Base-by-base conservation (phyloP, 2,113 vertebrate genomes). In the Ammospiza caudacuta region DNA sequence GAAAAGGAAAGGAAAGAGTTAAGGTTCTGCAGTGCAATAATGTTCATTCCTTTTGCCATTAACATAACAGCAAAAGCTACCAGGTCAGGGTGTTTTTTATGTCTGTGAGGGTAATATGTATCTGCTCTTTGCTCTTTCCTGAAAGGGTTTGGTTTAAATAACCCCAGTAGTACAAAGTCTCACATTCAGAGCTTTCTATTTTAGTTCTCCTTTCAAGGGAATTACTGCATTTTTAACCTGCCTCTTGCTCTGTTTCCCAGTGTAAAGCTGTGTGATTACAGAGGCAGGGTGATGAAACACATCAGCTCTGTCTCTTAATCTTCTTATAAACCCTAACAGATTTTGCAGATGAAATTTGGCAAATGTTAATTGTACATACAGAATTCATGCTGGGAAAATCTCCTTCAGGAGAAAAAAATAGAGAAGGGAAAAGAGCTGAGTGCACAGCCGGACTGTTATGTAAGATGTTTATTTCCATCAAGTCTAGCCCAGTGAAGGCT, bases 391-490 rank as follows among this genome's bases (percentile, higher is more conserved):
- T 97, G 95, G 92, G 97, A 97, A 98, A 97, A 97, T 97, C 91
- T 98, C 87, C 90, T 97, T 95, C 91, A 83, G 84, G 64, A 14
- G 13, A n/a, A 84, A 80, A 68, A 80, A 51, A 49, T 1, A 54
- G 41, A 62, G 18, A 70, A 29, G 35, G 59, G 59, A 62, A 90
- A 95, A 94, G 93, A 81, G 80, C 83, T 64, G 89, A 97, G 94
- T 90, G 96, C 95, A 97, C 97, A 98, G 97, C 95, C 82, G 59
- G 96, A 64, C 79, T 95, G 92, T 98, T 98, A 98, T 98, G 86
- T 97, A 98, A 98, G 97, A 96, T 97, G 97, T 98, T 98, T 98
- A 98, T 97, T 98, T 98, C 95, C 72, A 97, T 82, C 96, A 87
- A 91, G 64, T 86, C 83, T 91, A 96, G 87, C 87, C 87, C 95